phyloP scores from a whole-genome alignment of 2,888 invertebrate genomes.

The Pomacea canaliculata region DNA sequence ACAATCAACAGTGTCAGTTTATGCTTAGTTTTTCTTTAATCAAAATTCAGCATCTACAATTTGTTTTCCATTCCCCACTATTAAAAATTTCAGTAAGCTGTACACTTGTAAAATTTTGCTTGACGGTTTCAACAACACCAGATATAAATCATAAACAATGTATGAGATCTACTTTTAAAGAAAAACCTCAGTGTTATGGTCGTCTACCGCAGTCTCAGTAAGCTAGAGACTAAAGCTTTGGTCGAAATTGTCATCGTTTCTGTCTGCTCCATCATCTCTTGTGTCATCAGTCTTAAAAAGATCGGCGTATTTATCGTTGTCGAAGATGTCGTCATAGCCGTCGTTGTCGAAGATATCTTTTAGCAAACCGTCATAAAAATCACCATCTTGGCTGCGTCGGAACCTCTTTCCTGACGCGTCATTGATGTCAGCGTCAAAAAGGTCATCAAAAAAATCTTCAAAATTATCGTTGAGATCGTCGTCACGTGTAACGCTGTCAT shows the following conservation, averaged over 20 bases:
- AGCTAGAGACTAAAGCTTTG: neutral
- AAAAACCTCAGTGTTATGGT: neutral
- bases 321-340: neutral
- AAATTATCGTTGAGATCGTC: neutral
- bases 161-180: too few relatives aligned
- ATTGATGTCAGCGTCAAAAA: neutral
- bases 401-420: neutral
- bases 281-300: neutral
- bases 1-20: too few relatives aligned
- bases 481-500: neutral
- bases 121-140: too few relatives aligned
- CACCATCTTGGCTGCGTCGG: neutral
- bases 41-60: too few relatives aligned
- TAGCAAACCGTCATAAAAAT: neutral
- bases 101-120: too few relatives aligned
- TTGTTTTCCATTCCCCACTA: too few relatives aligned
- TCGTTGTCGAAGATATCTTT: conserved; percentile 1
- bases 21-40: too few relatives aligned
- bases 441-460: neutral
- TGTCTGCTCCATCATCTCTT: neutral
- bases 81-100: too few relatives aligned
- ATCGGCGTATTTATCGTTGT: neutral
- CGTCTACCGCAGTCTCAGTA: neutral
- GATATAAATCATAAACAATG: too few relatives aligned
- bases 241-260: neutral